phyloP scores from a whole-genome alignment of 2,888 invertebrate genomes.

The Hymenopus coronatus region DNA sequence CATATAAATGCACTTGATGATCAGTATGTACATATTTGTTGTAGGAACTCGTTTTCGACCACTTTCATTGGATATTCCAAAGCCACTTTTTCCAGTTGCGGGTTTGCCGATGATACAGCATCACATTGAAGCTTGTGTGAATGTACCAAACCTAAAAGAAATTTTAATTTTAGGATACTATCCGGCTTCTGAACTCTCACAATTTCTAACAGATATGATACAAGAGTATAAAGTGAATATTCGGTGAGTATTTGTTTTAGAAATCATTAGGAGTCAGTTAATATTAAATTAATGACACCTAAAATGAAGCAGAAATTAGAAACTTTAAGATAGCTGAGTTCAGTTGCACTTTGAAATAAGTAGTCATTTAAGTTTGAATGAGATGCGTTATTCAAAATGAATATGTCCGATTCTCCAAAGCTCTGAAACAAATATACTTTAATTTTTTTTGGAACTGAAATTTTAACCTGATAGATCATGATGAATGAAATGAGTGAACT shows the following conservation, averaged over 20 bases:
- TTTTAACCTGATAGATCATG: too few relatives aligned
- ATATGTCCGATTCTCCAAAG: too few relatives aligned
- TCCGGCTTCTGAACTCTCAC: constrained; percentile 76
- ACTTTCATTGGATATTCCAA: constrained; percentile 93
- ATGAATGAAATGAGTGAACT: too few relatives aligned
- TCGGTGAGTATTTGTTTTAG: constrained; percentile 51
- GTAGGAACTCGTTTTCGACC: constrained; percentile 96
- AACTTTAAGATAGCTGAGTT: too few relatives aligned
- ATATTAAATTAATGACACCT: not conserved
- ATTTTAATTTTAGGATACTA: constrained; percentile 94
- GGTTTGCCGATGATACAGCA: constrained; percentile 95
- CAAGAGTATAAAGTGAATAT: constrained; percentile 76
- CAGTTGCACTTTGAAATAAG: too few relatives aligned
- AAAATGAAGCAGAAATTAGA: not conserved
- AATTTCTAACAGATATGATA: constrained; percentile 84
- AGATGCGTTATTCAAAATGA: too few relatives aligned
- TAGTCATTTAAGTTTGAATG: too few relatives aligned
- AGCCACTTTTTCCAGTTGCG: constrained; percentile 95
- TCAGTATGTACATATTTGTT: not conserved
- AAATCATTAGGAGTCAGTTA: not conserved
- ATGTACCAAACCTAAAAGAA: constrained; percentile 78
- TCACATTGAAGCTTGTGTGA: constrained; percentile 89
- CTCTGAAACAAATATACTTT: too few relatives aligned
- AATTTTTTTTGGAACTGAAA: too few relatives aligned
- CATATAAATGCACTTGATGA: too few relatives aligned